Base-by-base conservation (phyloP, 1,140 invertebrate species). In the Antheraea mylitta region DNA sequence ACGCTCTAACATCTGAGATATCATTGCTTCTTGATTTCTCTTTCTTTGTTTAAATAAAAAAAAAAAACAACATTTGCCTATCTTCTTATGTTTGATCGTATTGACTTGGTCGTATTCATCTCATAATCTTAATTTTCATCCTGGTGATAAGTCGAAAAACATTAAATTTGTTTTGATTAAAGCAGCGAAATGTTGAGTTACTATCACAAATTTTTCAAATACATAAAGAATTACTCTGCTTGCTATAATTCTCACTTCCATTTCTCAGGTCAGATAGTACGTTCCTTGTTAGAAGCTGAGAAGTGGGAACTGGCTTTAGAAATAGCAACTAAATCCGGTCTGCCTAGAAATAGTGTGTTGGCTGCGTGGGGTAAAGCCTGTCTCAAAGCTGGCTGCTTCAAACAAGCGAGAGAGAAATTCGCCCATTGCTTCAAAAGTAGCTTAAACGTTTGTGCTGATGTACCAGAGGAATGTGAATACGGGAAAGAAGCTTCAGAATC, bases 311-410 rank as follows among this genome's bases (percentile, higher is more conserved):
- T 98, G 22, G 97, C 97, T 0, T 86, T 98, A 66, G 96, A 98
- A 77, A 95, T 98, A 13, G 97, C 97, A 3, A 95, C 97, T 0
- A 98, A 98, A 89, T 96, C 95, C 70, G 97, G 97, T 4, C 87
- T 98, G 36, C 95, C 97, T 18, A 95, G 95, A 36, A 93, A 94
- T 63, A 96, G 95, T 19, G 96, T 98, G 0, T 96, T 97, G 94
- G 96, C 96, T 3, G 96, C 96, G 0, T 98, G 97, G 96, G 97
- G 97, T 0, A 95, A 97, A 82, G 95, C 96, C 58, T 97, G 96
- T 79, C 88, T 98, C 0, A 95, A 95, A 74, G 95, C 96, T 3
- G 97, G 97, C 0, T 95, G 96, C 77, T 97, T 94, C 83, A 93
- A 93, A 68, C 95, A 93, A 76, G 97, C 97, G 0, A 91, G 96